phyloP scores from a whole-genome alignment of 2,888 invertebrate genomes.

The Thyatira batis region DNA sequence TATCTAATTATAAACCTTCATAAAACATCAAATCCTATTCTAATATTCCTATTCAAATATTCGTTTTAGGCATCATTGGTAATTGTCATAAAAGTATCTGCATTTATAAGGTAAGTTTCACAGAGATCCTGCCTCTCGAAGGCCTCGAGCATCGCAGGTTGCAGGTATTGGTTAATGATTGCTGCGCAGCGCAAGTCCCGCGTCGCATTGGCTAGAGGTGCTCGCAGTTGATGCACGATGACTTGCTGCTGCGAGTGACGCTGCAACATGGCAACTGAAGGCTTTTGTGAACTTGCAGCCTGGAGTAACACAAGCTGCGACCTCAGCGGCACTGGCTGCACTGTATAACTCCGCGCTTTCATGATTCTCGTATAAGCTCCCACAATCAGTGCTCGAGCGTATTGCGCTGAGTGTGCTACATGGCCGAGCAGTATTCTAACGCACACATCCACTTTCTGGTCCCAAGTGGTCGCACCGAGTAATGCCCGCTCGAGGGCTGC shows the following conservation, averaged over 20 bases:
- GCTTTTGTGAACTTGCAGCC: slow-evolving; percentile 7
- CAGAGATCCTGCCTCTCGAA: slow-evolving; percentile 40
- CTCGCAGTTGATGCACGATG: slow-evolving; percentile 31
- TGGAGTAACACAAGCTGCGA: slow-evolving; percentile 45
- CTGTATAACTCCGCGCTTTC: slow-evolving; percentile 26
- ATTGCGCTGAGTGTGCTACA: slow-evolving; percentile 46
- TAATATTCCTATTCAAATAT: too few relatives aligned
- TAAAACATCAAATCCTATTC: too few relatives aligned
- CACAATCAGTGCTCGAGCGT: slow-evolving; percentile 41
- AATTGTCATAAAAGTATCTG: slow-evolving; percentile 16
- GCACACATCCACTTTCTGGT: slow-evolving; percentile 31
- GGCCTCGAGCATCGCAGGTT: slow-evolving; percentile 26
- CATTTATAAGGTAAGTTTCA: background rate
- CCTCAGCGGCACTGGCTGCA: slow-evolving; percentile 22
- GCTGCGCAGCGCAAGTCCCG: slow-evolving; percentile 38
- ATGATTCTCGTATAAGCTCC: slow-evolving; percentile 37
- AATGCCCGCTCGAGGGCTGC: background rate
- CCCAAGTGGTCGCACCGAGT: slow-evolving; percentile 8
- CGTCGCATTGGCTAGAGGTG: slow-evolving; percentile 28
- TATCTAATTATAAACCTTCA: too few relatives aligned
- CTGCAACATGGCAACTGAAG: slow-evolving; percentile 18
- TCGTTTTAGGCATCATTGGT: slow-evolving; percentile 4
- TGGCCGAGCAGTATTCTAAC: slow-evolving; percentile 35
- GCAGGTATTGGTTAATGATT: slow-evolving; percentile 44
- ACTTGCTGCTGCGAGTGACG: slow-evolving; percentile 36